Conservation (phyloP, 2,888 invertebrate species). For the Eucera pruinosa region DNA sequence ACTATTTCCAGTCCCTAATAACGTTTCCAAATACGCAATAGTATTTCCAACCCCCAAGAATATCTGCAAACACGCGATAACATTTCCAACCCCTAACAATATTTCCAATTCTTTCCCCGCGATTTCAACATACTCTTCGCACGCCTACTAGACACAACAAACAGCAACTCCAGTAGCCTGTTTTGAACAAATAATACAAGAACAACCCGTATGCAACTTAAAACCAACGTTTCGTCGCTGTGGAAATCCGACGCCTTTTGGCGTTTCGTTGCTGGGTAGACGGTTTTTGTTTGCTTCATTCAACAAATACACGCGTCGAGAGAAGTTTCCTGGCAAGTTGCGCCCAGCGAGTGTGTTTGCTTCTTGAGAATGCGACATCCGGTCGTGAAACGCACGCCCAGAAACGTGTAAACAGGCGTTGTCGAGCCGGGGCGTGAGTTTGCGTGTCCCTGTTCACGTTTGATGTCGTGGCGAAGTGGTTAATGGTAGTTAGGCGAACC, state of each 20-base stretch:
- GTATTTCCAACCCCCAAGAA: too few relatives aligned
- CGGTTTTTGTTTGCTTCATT: conserved; percentile 35
- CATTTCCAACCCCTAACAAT: too few relatives aligned
- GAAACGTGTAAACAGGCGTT: conserved; percentile 39
- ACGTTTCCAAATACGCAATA: too few relatives aligned
- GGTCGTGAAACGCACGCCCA: conserved; percentile 21
- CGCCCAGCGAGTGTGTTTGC: conserved; percentile 1
- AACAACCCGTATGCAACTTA: neutral
- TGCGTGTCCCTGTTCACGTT: conserved; percentile 18
- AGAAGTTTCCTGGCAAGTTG: conserved; percentile 12
- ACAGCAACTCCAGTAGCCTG: neutral
- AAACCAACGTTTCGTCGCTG: conserved; percentile 16
- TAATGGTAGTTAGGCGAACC: conserved; percentile 22
- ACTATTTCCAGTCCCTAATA: too few relatives aligned
- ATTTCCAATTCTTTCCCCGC: too few relatives aligned
- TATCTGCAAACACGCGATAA: too few relatives aligned
- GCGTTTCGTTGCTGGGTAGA: neutral
- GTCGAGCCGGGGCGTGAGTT: conserved; percentile 13
- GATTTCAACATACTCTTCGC: too few relatives aligned
- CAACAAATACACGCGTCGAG: neutral
- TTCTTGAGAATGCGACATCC: conserved; percentile 42
- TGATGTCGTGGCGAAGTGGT: conserved; percentile 24
- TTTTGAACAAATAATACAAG: neutral
- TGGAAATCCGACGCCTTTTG: neutral
- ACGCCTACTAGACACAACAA: neutral